Percentiles rank a stretch among this genome's conserved stretches.
Conservation (phyloP, 2,888 invertebrate genomes). For the Exephanes ischioxanthus region DNA sequence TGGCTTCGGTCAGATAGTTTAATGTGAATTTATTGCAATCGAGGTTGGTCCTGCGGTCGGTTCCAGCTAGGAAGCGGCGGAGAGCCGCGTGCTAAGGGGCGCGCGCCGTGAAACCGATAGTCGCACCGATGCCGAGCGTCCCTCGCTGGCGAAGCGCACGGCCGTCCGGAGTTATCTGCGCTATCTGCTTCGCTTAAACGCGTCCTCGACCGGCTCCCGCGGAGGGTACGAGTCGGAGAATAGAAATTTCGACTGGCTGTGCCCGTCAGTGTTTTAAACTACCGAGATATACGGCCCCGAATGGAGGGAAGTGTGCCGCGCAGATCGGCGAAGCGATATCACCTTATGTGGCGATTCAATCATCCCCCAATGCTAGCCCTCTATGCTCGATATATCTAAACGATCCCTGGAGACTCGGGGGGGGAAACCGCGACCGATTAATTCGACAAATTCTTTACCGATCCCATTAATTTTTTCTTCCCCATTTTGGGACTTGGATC, state of each 20-base stretch:
- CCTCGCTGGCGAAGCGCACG: conserved; percentile 51
- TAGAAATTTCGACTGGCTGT: conserved; percentile 62
- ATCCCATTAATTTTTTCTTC: conserved; percentile 4
- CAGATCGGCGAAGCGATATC: conserved; percentile 60
- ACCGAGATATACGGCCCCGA: conserved; percentile 71
- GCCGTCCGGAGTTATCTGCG: conserved; percentile 22
- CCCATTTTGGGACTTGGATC: conserved; percentile 6
- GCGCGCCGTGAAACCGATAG: conserved; percentile 79
- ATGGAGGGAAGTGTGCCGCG: conserved; percentile 51
- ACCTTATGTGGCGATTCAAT: conserved; percentile 66
- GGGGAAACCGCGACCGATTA: conserved; percentile 45
- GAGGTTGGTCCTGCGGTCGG: conserved; percentile 76
- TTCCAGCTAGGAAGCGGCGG: conserved; percentile 73
- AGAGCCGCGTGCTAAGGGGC: conserved; percentile 80
- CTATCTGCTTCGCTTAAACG: conserved; percentile 70
- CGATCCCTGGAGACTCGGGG: conserved; percentile 35
- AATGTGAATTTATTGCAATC: conserved; percentile 85
- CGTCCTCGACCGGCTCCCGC: conserved; percentile 65
- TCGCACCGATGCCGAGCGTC: conserved; percentile 67
- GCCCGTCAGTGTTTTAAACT: conserved; percentile 76
- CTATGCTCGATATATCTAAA: conserved; percentile 50
- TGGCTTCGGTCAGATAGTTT: conserved; percentile 82
- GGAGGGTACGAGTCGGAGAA: conserved; percentile 55
- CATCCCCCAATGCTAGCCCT: conserved; percentile 44
- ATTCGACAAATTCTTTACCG: conserved; percentile 54